phyloP scores from a whole-genome alignment of 2,888 invertebrate species.

The Cremastinae sp. region DNA sequence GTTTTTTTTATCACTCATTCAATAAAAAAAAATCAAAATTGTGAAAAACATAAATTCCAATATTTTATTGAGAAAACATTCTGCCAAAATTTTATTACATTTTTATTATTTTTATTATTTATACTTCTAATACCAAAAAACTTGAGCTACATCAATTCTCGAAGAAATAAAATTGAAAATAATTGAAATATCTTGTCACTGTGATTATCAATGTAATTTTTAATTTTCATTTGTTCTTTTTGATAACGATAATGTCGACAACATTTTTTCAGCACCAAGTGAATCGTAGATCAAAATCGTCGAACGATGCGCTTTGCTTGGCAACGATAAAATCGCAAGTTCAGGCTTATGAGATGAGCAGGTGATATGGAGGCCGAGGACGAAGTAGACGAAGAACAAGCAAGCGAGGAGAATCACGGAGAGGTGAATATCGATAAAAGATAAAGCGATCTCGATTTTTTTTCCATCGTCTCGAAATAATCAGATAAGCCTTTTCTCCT shows the following conservation, averaged over 20 bases:
- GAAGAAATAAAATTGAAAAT: too few relatives aligned
- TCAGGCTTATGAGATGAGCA: slow-evolving; percentile 61
- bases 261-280: slow-evolving; percentile 33
- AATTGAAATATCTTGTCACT: too few relatives aligned
- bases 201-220: too few relatives aligned
- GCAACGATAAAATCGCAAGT: slow-evolving; percentile 55
- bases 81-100: too few relatives aligned
- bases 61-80: too few relatives aligned
- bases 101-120: too few relatives aligned
- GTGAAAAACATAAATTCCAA: too few relatives aligned
- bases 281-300: slow-evolving; percentile 52
- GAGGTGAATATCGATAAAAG: slow-evolving; percentile 62
- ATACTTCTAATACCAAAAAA: too few relatives aligned
- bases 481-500: background rate
- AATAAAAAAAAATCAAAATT: too few relatives aligned
- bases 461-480: background rate
- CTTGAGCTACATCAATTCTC: too few relatives aligned
- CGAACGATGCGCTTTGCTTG: slow-evolving; percentile 44
- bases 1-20: too few relatives aligned
- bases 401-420: slow-evolving; percentile 71
- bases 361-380: slow-evolving; percentile 79
- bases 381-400: slow-evolving; percentile 77
- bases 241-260: slow-evolving; percentile 16
- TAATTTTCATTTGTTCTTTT: slow-evolving; percentile 32
- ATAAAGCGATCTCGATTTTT: background rate